Base-by-base conservation (phyloP, 2,113 vertebrate genomes). In the Ophiodon elongatus region DNA sequence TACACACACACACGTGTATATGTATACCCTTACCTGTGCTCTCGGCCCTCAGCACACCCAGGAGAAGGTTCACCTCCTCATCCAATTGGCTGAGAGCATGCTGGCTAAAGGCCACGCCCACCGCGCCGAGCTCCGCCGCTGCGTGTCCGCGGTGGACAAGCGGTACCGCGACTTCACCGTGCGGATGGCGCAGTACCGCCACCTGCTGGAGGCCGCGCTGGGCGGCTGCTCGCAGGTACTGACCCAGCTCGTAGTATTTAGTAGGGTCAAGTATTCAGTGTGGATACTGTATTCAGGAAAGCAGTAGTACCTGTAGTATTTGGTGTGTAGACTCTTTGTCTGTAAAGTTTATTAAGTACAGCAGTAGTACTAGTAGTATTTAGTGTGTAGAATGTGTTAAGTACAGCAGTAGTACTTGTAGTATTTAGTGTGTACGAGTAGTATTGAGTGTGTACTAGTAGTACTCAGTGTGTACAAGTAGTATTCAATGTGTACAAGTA, bases 41-140 rank as follows among this genome's bases (percentile, higher is more conserved):
- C 9, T 72, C 82, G 99, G 98, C 97, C 8, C 0, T 7, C 83
- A 99, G 98, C 97, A 99, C 96, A 99, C 97, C 0, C 98, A 99
- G 94, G 98, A 99, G 90, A 99, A 98, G 90, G 98, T 99, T 84
- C 98, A 99, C 89, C 96, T 99, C 76, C 96, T 99, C 82, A 98
- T 99, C 93, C 98, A 99, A 88, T 91, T 99, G 87, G 98, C 98
- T 0, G 98, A 98, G 86, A 99, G 98, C 93, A 98, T 99, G 95
- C 96, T 99, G 85, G 97, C 97, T 69, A 99, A 99, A 93, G 98
- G 98, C 72, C 98, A 99, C 80, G 96, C 97, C 78, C 98, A 99
- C 1, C 97, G 98, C 78, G 91, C 95, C 0, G 98, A 99, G 94
- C 97, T 99, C 25, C 97, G 98, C 70, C 97, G 98, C 52, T 99